These are phyloP conservation scores for Falco punctatus DNA, from an alignment of 2,113 vertebrate genomes.

Conservation along the genomic window DNA sequence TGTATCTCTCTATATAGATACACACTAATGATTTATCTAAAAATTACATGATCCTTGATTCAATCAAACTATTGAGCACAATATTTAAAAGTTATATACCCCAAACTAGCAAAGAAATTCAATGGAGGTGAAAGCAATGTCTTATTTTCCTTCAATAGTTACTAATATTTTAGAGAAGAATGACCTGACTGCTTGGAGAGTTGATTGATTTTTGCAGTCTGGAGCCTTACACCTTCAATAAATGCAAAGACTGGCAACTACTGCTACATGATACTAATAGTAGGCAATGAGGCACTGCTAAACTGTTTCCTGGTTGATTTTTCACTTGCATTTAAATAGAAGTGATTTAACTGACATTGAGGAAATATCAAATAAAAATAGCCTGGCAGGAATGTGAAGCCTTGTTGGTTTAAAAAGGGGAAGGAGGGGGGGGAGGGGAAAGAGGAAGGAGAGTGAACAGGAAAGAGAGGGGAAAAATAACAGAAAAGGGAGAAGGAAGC, in stretches of 20 bases:
- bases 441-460: not conserved
- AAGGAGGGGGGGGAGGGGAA: not conserved
- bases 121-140: not conserved
- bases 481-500: not conserved
- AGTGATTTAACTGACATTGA: slow-evolving; percentile 5
- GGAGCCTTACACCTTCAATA: not conserved
- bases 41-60: not conserved
- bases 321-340: slow-evolving; percentile 37
- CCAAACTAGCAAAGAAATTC: not conserved
- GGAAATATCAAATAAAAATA: slow-evolving; percentile 30
- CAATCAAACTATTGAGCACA: not conserved
- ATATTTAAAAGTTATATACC: not conserved
- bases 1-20: not conserved
- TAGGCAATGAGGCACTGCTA: not conserved
- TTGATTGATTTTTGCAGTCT: not conserved
- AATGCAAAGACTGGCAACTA: not conserved
- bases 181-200: not conserved
- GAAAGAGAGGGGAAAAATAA: not conserved
- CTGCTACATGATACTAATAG: not conserved
- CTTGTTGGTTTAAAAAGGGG: not conserved
- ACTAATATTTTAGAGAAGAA: slow-evolving; percentile 1
- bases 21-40: not conserved
- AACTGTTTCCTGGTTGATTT: not conserved
- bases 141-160: not conserved
- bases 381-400: not conserved